phyloP scores from a whole-genome alignment of 2,797 vertebrate species.

The Pelobates cultripes region DNA sequence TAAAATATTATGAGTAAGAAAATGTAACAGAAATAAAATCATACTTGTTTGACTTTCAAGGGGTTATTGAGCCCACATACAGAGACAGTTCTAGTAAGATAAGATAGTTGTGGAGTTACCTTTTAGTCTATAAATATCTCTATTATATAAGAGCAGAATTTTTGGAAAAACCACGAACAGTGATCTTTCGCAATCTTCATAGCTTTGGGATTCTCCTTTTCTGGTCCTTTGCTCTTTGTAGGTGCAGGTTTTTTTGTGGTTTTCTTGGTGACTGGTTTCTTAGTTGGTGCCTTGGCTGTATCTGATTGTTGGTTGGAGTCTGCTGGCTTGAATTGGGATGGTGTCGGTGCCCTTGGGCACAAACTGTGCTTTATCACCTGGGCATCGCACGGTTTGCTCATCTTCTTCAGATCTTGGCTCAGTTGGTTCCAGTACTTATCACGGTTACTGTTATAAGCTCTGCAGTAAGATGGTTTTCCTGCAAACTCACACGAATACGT shows the following conservation, averaged over 20 bases:
- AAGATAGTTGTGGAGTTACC: background rate
- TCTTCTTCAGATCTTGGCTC: conserved; percentile 73
- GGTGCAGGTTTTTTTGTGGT: conserved; percentile 35
- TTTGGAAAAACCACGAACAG: conserved; percentile 82
- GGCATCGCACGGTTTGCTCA: conserved; percentile 72
- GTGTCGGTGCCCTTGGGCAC: conserved; percentile 75
- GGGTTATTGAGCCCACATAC: background rate
- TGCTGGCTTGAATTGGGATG: conserved; percentile 73
- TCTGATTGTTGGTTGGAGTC: conserved; percentile 57
- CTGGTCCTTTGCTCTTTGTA: conserved; percentile 41
- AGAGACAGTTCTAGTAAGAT: background rate
- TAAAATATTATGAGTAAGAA: too few relatives aligned
- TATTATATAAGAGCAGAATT: conserved; percentile 76
- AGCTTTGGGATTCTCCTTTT: conserved; percentile 62
- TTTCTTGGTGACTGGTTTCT: conserved; percentile 50
- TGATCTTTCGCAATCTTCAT: conserved; percentile 73
- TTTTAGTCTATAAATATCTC: conserved; percentile 74
- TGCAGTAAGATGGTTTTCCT: conserved; percentile 75
- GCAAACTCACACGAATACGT: conserved; percentile 82
- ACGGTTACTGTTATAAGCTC: conserved; percentile 76
- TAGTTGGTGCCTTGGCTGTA: background rate
- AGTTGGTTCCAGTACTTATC: conserved; percentile 81
- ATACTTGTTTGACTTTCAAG: too few relatives aligned
- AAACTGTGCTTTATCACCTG: conserved; percentile 69
- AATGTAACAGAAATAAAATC: too few relatives aligned